Evolutionary conservation across 1,140 invertebrate genomes (phyloP), one percentile per base, ranked within the genome.

Genomic region (Sinella curviseta): DNA sequence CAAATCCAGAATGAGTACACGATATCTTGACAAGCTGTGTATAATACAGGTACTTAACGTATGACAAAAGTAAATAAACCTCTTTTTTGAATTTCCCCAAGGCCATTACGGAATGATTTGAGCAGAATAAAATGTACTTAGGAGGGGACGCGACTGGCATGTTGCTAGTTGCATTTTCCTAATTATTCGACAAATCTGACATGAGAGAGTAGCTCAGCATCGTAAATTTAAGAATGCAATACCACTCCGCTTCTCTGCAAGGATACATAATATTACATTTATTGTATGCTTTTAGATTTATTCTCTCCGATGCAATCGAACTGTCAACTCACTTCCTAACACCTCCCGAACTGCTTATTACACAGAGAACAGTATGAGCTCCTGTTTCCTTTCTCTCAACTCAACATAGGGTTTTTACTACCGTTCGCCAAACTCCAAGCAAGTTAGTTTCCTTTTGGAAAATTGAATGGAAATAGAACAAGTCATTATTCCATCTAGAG

Each of bases 261-360:
- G 57, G 39, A 48, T 48, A n/a, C n/a, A n/a, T n/a, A n/a, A n/a
- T n/a, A n/a, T n/a, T n/a, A n/a, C n/a, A n/a, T n/a, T n/a, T n/a
- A n/a, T n/a, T n/a, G n/a, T n/a, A n/a, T n/a, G n/a, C 39, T 60
- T 60, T n/a, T n/a, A 60, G 57, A 60, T 60, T 60, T 60, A 26
- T 60, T 60, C 12, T 16, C 4, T 16, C 65, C 4, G n/a, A 31
- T 70, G 65, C 65, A 70, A 70, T 70, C 65, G 26, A 30, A 70
- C 65, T 70, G 65, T 70, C 65, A 70, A 70, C 65, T 70, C 24
- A 33, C 31, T 70, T 70, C 65, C 65, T 70, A 70, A 17, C 65
- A 31, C 65, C 26, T 70, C 12, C 2, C 31, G 39, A 33, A 14
- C 30, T 70, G 28, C 30, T 70, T 70, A n/a, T 26, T n/a, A 48